Base-by-base conservation (phyloP, 53 echinoderm and acorn worm species). In the Luidia sarsii region DNA sequence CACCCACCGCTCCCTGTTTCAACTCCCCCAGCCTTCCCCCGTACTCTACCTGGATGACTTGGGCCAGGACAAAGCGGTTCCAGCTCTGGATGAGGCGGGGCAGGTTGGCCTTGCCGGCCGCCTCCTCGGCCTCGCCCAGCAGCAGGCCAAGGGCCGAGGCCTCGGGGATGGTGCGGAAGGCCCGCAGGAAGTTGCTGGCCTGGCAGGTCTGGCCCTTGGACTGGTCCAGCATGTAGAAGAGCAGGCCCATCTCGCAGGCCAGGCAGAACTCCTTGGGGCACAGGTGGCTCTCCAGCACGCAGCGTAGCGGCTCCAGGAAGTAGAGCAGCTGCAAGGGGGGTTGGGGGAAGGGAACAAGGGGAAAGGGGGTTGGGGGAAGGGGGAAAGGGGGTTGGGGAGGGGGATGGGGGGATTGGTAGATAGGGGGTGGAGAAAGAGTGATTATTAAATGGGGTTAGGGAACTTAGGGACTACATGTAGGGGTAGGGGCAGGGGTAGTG, bases 131-230 rank as follows among this genome's bases (percentile, higher is more conserved):
- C 36, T 99, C 99, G 0, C 89, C 99, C n/a, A 99, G 81, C 4
- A 99, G 59, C 69, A 99, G 85, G 22, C 94, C 99, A 21, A 99
- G 72, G 1, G 99, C 99, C 1, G 99, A 99, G 2, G 87, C 99
- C 64, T 99, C 99, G 24, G 99, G 99, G 28, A 99, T 99, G 31
- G 99, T 99, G 18, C 99, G 91, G 85, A 99, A 99, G 46, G 99
- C 99, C 66, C 99, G 80, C 20, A 99, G 55, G 63, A 97, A 96
- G 64, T 96, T 96, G 35, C 92, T 96, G 2, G 90, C 96, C 96
- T 99, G 99, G 64, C 99, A 99, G 3, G 93, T 99, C n/a, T 99
- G 91, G 35, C 99, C 99, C 68, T 91, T 99, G 18, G 94, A 94
- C 39, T 86, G 82, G 75, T 99, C 99, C 80, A 99, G 68, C 99